Evolutionary conservation across 2,797 vertebrate species (phyloP).

Genomic region (Nyctibius grandis): DNA sequence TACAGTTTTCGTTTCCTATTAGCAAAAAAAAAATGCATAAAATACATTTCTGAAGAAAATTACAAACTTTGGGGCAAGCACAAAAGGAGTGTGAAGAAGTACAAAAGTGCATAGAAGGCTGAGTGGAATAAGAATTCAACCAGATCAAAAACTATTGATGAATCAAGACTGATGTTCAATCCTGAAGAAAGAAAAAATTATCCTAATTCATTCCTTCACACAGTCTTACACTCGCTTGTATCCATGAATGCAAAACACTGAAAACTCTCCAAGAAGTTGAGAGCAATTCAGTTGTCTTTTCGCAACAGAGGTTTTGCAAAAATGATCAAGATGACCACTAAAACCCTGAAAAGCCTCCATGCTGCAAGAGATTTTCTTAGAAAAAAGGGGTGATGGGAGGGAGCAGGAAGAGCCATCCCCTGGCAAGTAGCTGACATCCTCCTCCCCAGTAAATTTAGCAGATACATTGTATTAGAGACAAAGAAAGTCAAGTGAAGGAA

Average conservation of each 20-base stretch:
- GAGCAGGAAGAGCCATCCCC: background rate
- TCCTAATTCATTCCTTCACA: background rate
- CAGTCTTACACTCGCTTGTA: background rate
- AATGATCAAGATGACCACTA: background rate
- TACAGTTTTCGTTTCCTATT: background rate
- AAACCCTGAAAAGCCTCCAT: background rate
- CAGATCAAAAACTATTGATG: background rate
- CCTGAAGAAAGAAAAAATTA: background rate
- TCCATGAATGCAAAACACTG: background rate
- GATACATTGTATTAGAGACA: slow-evolving; percentile 4
- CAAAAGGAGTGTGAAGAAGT: background rate
- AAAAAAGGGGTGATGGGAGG: background rate
- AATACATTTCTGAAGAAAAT: background rate
- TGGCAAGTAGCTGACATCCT: background rate
- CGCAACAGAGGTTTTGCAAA: background rate
- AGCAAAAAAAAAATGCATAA: background rate
- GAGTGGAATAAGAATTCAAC: background rate
- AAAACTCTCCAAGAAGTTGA: background rate
- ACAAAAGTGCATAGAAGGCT: background rate
- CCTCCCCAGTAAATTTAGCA: background rate
- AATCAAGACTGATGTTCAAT: background rate
- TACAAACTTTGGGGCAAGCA: background rate
- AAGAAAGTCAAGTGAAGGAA: slow-evolving; percentile 10
- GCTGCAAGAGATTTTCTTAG: background rate
- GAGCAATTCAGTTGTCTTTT: background rate